Evolutionary conservation across 2,113 vertebrate species (phyloP).

Genomic region (Ceyx margarethae): DNA sequence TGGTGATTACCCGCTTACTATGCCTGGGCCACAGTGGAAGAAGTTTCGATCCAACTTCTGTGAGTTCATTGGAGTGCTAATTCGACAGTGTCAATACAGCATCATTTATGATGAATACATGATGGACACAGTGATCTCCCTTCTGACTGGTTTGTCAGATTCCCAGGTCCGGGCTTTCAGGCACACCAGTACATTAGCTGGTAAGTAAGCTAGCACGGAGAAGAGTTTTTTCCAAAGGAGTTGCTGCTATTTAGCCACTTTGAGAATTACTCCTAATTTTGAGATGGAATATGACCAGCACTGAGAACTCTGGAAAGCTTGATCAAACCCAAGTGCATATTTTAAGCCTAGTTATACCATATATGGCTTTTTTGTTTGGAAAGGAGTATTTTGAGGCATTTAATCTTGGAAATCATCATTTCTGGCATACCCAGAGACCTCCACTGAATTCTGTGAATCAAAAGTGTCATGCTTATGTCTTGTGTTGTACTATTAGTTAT

Average conservation of each 20-base stretch:
- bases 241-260: neutral
- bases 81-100: conserved; percentile 98
- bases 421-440: neutral
- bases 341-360: too few species aligned
- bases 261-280: neutral
- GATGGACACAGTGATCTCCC: conserved; percentile 99
- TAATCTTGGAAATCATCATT: neutral
- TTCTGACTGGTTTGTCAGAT: conserved; percentile 97
- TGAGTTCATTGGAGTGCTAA: conserved; percentile 96
- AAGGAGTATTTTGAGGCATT: neutral
- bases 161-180: conserved; percentile 99
- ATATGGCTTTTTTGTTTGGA: neutral
- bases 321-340: neutral
- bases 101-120: conserved; percentile 99
- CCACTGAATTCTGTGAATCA: neutral
- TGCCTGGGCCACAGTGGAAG: conserved; percentile 98
- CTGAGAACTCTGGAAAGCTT: neutral
- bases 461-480: neutral
- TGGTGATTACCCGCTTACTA: conserved; percentile 97
- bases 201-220: conserved; percentile 71
- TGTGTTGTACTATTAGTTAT: neutral
- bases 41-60: conserved; percentile 99
- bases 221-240: neutral
- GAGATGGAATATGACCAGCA: neutral
- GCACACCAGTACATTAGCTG: conserved; percentile 96